phyloP scores from a whole-genome alignment of 1,140 invertebrate genomes.

The Nomia melanderi region DNA sequence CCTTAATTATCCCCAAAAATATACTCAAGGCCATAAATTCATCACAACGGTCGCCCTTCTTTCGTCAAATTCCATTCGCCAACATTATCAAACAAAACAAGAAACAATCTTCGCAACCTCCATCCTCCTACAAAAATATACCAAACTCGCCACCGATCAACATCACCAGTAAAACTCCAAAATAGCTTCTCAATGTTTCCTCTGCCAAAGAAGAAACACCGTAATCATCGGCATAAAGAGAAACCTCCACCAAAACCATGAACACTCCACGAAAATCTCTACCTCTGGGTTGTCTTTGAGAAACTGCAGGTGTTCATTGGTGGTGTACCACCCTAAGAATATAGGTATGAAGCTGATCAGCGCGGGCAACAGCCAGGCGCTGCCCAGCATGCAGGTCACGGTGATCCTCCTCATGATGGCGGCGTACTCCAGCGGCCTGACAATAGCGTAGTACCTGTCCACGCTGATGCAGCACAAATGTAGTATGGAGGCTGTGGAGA shows the following conservation, averaged over 20 bases:
- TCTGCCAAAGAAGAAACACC: too few relatives aligned
- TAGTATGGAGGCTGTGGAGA: slow-evolving; percentile 95
- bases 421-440: slow-evolving; percentile 93
- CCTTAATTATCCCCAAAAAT: too few relatives aligned
- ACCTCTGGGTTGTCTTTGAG: slow-evolving; percentile 86
- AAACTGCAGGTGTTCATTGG: slow-evolving; percentile 86
- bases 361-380: slow-evolving; percentile 95
- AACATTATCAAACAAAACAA: too few relatives aligned
- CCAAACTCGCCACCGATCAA: neutral
- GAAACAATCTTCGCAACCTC: too few relatives aligned
- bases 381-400: slow-evolving; percentile 90
- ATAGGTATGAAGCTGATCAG: slow-evolving; percentile 97
- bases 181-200: too few relatives aligned
- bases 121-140: too few relatives aligned
- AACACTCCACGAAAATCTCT: neutral
- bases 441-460: slow-evolving; percentile 95
- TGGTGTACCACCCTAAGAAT: slow-evolving; percentile 95
- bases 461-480: slow-evolving; percentile 97
- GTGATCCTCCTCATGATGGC: slow-evolving; percentile 91
- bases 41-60: too few relatives aligned
- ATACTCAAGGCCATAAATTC: too few relatives aligned
- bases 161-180: neutral
- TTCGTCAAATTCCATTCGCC: too few relatives aligned
- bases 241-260: too few relatives aligned
- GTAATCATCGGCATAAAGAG: too few relatives aligned